Conservation (phyloP, 2,113 vertebrate species). For the Glaucomys volans region DNA sequence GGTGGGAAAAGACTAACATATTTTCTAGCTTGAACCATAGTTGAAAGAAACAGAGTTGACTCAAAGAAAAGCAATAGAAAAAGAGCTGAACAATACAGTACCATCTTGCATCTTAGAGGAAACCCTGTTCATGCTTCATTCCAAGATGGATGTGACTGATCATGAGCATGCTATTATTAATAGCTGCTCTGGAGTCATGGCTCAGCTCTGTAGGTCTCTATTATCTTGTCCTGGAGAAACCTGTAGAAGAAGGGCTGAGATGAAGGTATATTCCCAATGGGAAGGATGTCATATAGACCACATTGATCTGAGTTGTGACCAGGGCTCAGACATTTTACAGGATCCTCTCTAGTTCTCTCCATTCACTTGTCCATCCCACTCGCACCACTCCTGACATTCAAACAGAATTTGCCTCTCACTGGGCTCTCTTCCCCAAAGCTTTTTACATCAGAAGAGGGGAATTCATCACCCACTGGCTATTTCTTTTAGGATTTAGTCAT, state of each 20-base stretch:
- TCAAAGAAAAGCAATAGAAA: neutral
- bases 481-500: constrained; percentile 22
- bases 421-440: neutral
- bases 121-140: neutral
- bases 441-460: neutral
- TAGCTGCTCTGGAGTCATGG: neutral
- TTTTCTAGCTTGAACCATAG: neutral
- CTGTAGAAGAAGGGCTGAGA: neutral
- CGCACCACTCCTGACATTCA: neutral
- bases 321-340: neutral
- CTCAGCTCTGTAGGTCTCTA: neutral
- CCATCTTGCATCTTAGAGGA: neutral
- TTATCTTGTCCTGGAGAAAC: neutral
- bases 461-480: neutral
- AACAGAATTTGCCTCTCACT: neutral
- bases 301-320: neutral
- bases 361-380: neutral
- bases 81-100: neutral
- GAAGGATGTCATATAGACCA: neutral
- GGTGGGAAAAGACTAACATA: neutral
- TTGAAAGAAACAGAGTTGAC: neutral
- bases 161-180: neutral
- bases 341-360: neutral
- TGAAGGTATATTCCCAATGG: neutral
- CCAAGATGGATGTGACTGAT: neutral